Base-by-base conservation (phyloP, 1,140 invertebrate species). In the Diorhabda elongata region DNA sequence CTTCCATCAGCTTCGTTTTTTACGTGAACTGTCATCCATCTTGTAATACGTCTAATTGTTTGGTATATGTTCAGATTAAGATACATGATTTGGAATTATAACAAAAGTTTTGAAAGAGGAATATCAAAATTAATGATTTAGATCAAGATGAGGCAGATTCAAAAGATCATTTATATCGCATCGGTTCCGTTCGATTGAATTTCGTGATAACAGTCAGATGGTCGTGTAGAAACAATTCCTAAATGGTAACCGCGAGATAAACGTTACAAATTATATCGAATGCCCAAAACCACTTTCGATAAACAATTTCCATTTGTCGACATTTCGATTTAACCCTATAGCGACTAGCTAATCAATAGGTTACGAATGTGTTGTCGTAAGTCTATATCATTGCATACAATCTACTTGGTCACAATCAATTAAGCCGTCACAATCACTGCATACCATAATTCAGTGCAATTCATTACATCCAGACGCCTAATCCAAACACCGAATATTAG, bases 381-480 rank as follows among this genome's bases (percentile, higher is more conserved):
- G 59, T 42, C 59, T 61, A 42, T 61, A 61, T 42, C 42, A 61
- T 61, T 61, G 59, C 59, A 61, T 42, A 61, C 59, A 61, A 41
- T 43, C 26, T 61, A 61, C 59, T 42, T 42, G 59, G 59, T 61
- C 59, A 61, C 42, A 61, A 61, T 61, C 59, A 61, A 61, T 61
- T 61, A 43, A 42, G 59, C 59, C 47, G 62, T 64, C 62, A 64
- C 62, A 64, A 64, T 64, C 62, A 64, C 47, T 64, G 62, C 43
- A 56, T 45, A 26, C 62, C 62, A 64, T 64, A 64, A 64, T 64
- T 64, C 47, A 64, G 5, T 11, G 62, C 62, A 56, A 64, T 64
- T 64, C 62, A 64, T 45, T 64, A 56, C 62, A 52, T 52, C 47
- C 47, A 43, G 11, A 64, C 47, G 62, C 47, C 44, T 43, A 6